Conservation (phyloP, 2,797 vertebrate genomes). For the Xenentodon cancila region DNA sequence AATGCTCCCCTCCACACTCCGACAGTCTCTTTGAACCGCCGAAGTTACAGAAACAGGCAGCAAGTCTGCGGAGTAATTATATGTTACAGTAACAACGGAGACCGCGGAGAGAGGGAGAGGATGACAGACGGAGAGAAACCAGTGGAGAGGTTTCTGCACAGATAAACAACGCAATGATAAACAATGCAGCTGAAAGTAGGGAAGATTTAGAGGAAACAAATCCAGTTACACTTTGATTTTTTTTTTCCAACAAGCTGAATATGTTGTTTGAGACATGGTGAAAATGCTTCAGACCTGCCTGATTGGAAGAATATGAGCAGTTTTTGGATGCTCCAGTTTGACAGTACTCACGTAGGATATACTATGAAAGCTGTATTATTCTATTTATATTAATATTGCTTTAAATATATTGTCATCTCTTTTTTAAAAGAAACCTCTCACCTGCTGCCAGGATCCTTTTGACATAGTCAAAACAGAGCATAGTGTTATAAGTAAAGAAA, state of each 20-base stretch:
- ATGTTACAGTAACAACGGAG: conserved; percentile 76
- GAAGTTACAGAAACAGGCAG: conserved; percentile 79
- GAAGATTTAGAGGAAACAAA: conserved; percentile 39
- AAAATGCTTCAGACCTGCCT: conserved; percentile 18
- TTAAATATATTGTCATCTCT: no score
- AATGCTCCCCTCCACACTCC: conserved; percentile 82
- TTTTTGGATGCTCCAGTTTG: no score
- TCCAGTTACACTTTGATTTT: conserved; percentile 32
- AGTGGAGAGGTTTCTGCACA: conserved; percentile 58
- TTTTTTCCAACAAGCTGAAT: conserved; percentile 26
- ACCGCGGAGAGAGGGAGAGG: conserved; percentile 36
- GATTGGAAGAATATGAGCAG: conserved; percentile 8
- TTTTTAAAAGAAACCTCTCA: no score
- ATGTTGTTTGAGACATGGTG: conserved; percentile 18
- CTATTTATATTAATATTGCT: no score
- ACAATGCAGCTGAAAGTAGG: conserved; percentile 62
- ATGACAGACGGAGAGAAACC: conserved; percentile 53
- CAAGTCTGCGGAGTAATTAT: conserved; percentile 82
- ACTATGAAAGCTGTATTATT: no score
- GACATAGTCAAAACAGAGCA: background rate
- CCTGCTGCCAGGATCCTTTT: no score
- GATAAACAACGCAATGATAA: conserved; percentile 76
- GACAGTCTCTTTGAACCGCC: conserved; percentile 80
- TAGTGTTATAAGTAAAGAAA: background rate
- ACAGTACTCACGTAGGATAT: no score